phyloP scores from a whole-genome alignment of 2,888 invertebrate species.

The Cetonia aurata region DNA sequence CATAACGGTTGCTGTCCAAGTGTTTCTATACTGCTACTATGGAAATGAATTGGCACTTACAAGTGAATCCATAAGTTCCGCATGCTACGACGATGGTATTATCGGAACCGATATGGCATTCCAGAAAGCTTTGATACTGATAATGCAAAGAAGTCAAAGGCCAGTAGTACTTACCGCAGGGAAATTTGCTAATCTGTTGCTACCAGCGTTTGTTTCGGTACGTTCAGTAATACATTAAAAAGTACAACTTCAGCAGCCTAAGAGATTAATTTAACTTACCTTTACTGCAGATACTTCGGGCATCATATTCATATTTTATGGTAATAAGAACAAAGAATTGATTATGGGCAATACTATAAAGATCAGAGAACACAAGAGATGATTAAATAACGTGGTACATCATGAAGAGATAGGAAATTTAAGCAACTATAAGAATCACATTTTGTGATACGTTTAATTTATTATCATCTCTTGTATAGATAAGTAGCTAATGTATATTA shows the following conservation, averaged over 20 bases:
- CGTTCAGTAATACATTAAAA: slow-evolving; percentile 49
- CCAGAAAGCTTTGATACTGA: slow-evolving; percentile 63
- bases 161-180: slow-evolving; percentile 67
- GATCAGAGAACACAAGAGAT: too few species aligned
- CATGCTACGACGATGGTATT: slow-evolving; percentile 47
- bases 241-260: too few species aligned
- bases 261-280: background rate
- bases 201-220: slow-evolving; percentile 68
- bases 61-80: slow-evolving; percentile 43
- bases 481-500: too few species aligned
- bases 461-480: too few species aligned
- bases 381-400: too few species aligned
- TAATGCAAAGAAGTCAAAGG: slow-evolving; percentile 66
- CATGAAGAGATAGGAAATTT: too few species aligned
- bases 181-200: slow-evolving; percentile 66
- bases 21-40: slow-evolving; percentile 47
- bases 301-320: slow-evolving; percentile 34
- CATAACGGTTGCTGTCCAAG: slow-evolving; percentile 29
- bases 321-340: background rate
- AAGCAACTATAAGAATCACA: too few species aligned
- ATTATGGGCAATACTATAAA: background rate
- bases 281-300: slow-evolving; percentile 20
- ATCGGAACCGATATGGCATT: slow-evolving; percentile 45
- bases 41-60: slow-evolving; percentile 49
- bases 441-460: too few species aligned